Conservation (phyloP, 1,140 invertebrate genomes). For the Drosophila lini region DNA sequence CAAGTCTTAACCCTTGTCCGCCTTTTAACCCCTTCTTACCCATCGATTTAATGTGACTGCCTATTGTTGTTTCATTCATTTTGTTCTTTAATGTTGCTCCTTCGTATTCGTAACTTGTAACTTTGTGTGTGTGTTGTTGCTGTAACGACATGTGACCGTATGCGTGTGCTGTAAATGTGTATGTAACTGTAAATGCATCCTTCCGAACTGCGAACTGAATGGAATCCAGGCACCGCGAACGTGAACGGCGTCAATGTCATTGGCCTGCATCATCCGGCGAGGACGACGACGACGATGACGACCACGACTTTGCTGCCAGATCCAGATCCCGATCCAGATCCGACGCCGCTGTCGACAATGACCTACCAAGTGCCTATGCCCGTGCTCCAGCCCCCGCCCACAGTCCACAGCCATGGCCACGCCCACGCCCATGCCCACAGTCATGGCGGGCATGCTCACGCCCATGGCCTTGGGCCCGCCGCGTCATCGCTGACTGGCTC, state of each 20-base stretch:
- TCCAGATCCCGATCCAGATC: slow-evolving; percentile 21
- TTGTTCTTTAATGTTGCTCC: slow-evolving; percentile 45
- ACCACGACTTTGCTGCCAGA: slow-evolving; percentile 10
- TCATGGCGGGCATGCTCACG: slow-evolving; percentile 11
- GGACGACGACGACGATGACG: slow-evolving; percentile 25
- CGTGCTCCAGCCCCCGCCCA: slow-evolving; percentile 24
- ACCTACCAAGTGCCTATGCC: slow-evolving; percentile 58
- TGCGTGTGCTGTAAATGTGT: slow-evolving; percentile 50
- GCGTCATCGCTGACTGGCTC: slow-evolving; percentile 46
- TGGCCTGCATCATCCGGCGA: slow-evolving; percentile 86
- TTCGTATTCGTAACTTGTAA: slow-evolving; percentile 30
- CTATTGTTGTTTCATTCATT: slow-evolving; percentile 29
- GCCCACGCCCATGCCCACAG: slow-evolving; percentile 29
- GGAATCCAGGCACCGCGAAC: slow-evolving; percentile 84
- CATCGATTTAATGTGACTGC: slow-evolving; percentile 16
- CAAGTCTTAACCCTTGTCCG: neutral
- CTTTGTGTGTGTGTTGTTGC: slow-evolving; percentile 44
- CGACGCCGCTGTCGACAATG: slow-evolving; percentile 47
- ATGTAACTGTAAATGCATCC: slow-evolving; percentile 59
- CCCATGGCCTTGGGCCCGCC: slow-evolving; percentile 20
- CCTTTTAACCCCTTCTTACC: neutral
- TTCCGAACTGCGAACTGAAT: slow-evolving; percentile 38
- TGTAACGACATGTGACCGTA: slow-evolving; percentile 41
- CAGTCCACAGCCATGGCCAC: slow-evolving; percentile 28
- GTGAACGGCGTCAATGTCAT: slow-evolving; percentile 89